Conservation (phyloP, 2,888 invertebrate genomes). For the Prosapia bicincta region DNA sequence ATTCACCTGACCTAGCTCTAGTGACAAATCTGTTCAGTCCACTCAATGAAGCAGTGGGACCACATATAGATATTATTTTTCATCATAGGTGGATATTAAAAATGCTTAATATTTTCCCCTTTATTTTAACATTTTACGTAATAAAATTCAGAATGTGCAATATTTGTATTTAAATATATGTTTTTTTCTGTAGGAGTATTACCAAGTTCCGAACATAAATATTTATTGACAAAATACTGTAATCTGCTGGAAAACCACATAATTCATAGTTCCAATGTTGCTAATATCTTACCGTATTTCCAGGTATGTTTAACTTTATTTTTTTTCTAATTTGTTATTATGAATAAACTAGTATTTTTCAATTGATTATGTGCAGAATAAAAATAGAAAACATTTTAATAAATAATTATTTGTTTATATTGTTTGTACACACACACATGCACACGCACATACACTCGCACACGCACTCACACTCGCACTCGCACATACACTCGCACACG, state of each 20-base stretch:
- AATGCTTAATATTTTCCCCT: background rate
- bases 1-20: no score
- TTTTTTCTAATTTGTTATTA: background rate
- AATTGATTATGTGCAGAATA: background rate
- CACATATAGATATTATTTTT: background rate
- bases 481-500: no score
- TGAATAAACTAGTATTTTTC: background rate
- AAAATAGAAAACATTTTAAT: no score
- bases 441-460: no score
- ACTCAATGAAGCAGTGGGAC: no score
- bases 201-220: background rate
- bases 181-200: background rate
- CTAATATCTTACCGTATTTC: background rate
- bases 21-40: no score
- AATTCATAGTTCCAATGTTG: background rate
- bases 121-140: no score
- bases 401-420: no score
- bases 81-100: background rate
- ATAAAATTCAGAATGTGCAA: no score
- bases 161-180: background rate
- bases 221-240: background rate
- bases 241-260: background rate
- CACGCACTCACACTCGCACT: no score
- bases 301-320: background rate
- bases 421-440: background rate